These are phyloP conservation scores for Chironomus tentans DNA, from an alignment of 2,888 invertebrate genomes.

Conservation along the genomic window DNA sequence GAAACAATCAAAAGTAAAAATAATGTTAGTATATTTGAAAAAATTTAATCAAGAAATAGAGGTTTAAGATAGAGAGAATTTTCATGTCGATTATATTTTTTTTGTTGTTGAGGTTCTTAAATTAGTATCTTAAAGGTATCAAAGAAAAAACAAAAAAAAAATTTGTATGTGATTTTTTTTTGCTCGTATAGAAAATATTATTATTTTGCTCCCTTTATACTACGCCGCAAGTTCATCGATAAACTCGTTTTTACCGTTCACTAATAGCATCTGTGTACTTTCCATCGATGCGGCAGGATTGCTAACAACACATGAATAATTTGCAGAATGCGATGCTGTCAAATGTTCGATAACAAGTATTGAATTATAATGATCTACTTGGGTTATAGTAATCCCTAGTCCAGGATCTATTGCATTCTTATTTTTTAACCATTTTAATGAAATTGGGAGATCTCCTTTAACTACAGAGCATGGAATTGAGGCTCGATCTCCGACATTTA, in stretches of 20 bases:
- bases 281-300: conserved; percentile 65
- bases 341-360: conserved; percentile 68
- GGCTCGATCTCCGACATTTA: conserved; percentile 64
- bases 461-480: conserved; percentile 66
- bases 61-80: not conserved
- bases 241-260: conserved; percentile 55
- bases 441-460: conserved; percentile 66
- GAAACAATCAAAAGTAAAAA: conserved; percentile 21
- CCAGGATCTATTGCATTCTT: conserved; percentile 54
- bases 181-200: not conserved
- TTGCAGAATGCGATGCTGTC: conserved; percentile 66
- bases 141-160: no score
- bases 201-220: conserved; percentile 10
- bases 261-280: conserved; percentile 62
- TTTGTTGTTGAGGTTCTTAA: no score
- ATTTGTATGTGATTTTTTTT: no score
- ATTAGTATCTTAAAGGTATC: not conserved
- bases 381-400: conserved; percentile 56
- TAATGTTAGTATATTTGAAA: not conserved
- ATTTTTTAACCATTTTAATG: conserved; percentile 69
- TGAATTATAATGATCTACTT: conserved; percentile 68
- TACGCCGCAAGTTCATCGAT: conserved; percentile 3
- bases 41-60: not conserved
- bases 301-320: conserved; percentile 64
- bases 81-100: not conserved